Evolutionary conservation across 1,140 invertebrate genomes (phyloP).

Genomic region (Neodiprion fabricii): DNA sequence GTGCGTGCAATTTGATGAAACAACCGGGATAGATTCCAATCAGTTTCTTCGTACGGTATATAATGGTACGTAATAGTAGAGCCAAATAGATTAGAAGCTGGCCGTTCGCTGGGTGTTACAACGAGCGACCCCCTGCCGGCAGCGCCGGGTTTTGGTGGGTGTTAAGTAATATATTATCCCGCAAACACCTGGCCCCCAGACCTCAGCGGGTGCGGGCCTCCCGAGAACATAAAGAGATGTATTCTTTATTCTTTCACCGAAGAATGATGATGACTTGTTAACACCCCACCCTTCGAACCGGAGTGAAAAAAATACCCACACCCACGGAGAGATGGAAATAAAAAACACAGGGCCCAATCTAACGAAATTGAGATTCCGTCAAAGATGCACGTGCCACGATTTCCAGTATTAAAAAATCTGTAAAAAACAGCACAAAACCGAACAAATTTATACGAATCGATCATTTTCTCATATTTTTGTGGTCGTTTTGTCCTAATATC

Average conservation of each 20-base stretch:
- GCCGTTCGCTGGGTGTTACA: background rate
- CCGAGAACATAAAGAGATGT: background rate
- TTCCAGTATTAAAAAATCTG: too few relatives aligned
- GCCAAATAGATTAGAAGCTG: background rate
- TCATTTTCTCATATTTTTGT: too few relatives aligned
- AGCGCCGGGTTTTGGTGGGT: conserved; percentile 43
- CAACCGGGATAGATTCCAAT: too few relatives aligned
- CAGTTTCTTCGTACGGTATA: too few relatives aligned
- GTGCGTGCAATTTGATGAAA: too few relatives aligned
- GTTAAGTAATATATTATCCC: conserved; percentile 55
- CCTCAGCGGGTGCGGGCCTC: background rate
- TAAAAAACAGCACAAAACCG: too few relatives aligned
- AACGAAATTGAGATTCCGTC: background rate
- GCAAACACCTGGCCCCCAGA: conserved; percentile 47
- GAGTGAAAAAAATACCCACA: background rate
- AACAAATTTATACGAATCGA: too few relatives aligned
- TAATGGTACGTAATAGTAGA: too few relatives aligned
- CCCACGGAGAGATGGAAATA: background rate
- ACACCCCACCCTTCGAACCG: background rate
- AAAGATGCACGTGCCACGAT: too few relatives aligned
- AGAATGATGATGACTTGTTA: conserved; percentile 17
- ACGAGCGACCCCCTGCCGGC: background rate
- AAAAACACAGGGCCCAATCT: background rate
- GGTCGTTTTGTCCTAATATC: too few relatives aligned
- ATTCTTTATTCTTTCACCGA: background rate